Evolutionary conservation across 1,140 invertebrate species (phyloP).

Genomic region (Cardiocondyla obscurior): DNA sequence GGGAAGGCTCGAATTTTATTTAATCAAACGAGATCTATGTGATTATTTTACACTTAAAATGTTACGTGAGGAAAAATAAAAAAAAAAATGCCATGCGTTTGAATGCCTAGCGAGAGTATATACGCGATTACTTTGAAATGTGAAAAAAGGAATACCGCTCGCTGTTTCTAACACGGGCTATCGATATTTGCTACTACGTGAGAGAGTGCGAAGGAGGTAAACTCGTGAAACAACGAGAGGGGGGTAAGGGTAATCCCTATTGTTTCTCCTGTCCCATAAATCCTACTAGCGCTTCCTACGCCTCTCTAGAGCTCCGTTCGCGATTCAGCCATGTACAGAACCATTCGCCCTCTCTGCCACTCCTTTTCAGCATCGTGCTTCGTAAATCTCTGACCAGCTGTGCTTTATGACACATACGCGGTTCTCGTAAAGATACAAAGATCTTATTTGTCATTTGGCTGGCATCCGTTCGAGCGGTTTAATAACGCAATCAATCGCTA

Average conservation of each 20-base stretch:
- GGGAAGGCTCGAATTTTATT: not conserved
- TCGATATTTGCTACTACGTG: not conserved
- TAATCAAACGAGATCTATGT: not conserved
- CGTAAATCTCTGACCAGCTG: conserved; percentile 78
- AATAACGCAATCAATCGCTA: conserved; percentile 38
- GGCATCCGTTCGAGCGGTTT: not conserved
- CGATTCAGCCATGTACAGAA: conserved; percentile 61
- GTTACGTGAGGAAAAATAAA: no score
- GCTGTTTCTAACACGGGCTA: conserved; percentile 10
- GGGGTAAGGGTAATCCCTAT: conserved; percentile 76
- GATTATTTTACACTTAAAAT: not conserved
- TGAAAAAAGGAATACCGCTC: not conserved
- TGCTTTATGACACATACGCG: conserved; percentile 72
- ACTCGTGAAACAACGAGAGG: conserved; percentile 21
- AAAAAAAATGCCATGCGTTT: no score
- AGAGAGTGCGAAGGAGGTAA: conserved; percentile 10
- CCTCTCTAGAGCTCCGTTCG: conserved; percentile 49
- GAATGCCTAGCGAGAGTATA: not conserved
- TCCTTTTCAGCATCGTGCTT: conserved; percentile 58
- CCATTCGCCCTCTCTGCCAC: not conserved
- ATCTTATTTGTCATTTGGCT: conserved; percentile 62
- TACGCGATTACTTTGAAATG: conserved; percentile 10
- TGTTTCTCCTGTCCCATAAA: conserved; percentile 77
- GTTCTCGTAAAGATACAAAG: conserved; percentile 60
- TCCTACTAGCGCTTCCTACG: conserved; percentile 64